These are phyloP conservation scores for Lagria hirta DNA, from an alignment of 2,888 invertebrate genomes.

Conservation along the genomic window DNA sequence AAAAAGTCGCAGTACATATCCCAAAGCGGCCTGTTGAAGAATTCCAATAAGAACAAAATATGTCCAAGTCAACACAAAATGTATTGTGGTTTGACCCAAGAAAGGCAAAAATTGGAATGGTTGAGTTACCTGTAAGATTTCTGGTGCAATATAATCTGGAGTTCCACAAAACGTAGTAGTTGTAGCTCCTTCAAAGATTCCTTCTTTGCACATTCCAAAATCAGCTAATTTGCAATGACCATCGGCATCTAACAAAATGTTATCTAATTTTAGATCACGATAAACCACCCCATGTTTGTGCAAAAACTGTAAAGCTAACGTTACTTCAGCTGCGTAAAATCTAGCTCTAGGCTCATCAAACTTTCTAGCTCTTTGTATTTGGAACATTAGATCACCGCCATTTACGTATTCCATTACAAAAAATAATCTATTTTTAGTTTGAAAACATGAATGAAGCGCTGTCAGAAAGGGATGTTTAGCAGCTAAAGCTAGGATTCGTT, in stretches of 20 bases:
- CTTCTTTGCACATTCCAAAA: conserved; percentile 95
- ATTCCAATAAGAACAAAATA: no score
- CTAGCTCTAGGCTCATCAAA: conserved; percentile 95
- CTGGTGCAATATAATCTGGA: conserved; percentile 98
- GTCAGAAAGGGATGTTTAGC: conserved; percentile 98
- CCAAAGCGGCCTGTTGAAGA: no score
- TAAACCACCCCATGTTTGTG: conserved; percentile 97
- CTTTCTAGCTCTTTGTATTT: conserved; percentile 96
- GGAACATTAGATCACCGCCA: conserved; percentile 98
- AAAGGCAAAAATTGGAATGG: no score
- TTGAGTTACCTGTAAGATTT: conserved; percentile 60
- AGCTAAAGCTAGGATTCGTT: conserved; percentile 91
- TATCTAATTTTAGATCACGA: conserved; percentile 97
- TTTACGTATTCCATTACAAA: conserved; percentile 99
- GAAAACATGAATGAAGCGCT: conserved; percentile 95
- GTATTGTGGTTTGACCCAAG: no score
- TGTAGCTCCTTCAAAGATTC: conserved; percentile 80
- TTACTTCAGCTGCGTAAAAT: conserved; percentile 98
- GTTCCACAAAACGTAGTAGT: conserved; percentile 99
- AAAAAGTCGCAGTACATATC: no score
- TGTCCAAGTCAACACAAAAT: no score
- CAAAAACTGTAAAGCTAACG: conserved; percentile 94
- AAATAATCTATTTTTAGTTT: conserved; percentile 85
- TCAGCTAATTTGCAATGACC: conserved; percentile 94
- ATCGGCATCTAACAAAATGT: conserved; percentile 94